Base-by-base conservation (phyloP, 2,113 vertebrate genomes). In the Brienomyrus brachyistius region DNA sequence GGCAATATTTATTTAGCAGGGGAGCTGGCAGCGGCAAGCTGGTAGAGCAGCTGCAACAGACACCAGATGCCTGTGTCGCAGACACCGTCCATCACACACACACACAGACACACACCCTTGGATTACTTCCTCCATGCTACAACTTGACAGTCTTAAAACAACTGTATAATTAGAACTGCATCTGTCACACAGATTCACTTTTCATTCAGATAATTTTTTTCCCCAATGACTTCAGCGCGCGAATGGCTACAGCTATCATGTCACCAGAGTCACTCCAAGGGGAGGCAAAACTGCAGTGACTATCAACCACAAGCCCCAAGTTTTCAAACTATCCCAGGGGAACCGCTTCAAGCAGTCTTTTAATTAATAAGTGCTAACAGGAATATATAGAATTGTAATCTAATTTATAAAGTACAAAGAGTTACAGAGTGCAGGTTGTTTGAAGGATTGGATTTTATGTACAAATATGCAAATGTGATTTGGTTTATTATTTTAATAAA, bases 131-230 rank as follows among this genome's bases (percentile, higher is more conserved):
- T 94, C 93, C 93, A 93, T 93, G 91, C 93, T 92, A 94, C 93
- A 95, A 95, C 94, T 95, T 94, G 95, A 96, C 95, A 96, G 95
- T 92, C 94, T 95, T 96, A 95, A 96, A 95, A 96, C 94, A 96
- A 96, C 95, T 95, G 95, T 95, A 96, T 96, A 96, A 96, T 96
- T 95, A 96, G 93, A 93, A 93, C 91, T 92, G 93, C 95, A 96
- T 95, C 94, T 96, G 95, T 93, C 94, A 94, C 89, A 89, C 90
- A 89, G 92, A 91, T 91, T 94, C 92, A 92, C 92, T 91, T 91
- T 86, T 90, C 86, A 88, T 93, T 93, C 93, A 91, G 91, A 92
- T 93, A 92, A 90, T 84, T 47, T 84, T 83, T 45, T 27, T 84
- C 48, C 19, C 21, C 45, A 4, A 1, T 84, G 82, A 45, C 82